Percentiles rank a stretch among this genome's conserved stretches.
phyloP scores from a whole-genome alignment of 2,797 vertebrate species.

The Varecia variegata region DNA sequence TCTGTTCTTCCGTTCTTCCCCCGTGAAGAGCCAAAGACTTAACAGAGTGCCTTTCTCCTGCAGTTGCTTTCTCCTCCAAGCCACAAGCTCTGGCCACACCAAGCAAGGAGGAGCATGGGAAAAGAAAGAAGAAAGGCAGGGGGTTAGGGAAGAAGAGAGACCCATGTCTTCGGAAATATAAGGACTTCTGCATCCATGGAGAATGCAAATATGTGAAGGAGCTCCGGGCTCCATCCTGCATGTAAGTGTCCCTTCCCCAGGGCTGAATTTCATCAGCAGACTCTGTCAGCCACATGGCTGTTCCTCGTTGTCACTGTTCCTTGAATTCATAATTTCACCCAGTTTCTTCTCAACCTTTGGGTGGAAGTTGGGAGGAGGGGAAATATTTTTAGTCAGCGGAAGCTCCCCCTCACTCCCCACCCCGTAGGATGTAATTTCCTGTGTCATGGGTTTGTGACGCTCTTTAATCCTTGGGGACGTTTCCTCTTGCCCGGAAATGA shows the following conservation, averaged over 20 bases:
- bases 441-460: conserved; percentile 63
- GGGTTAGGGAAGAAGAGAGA: conserved; percentile 96
- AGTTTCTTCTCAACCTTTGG: conserved; percentile 45
- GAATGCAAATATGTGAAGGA: conserved; percentile 92
- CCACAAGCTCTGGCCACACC: conserved; percentile 89
- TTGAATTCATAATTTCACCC: conserved; percentile 75
- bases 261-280: background rate
- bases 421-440: conserved; percentile 69
- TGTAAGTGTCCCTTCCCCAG: conserved; percentile 87
- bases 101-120: conserved; percentile 85
- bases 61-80: conserved; percentile 94
- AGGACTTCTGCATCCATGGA: conserved; percentile 96
- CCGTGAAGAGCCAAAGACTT: background rate
- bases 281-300: conserved; percentile 6
- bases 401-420: conserved; percentile 12
- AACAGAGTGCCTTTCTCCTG: background rate
- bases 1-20: background rate
- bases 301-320: conserved; percentile 73
- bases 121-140: conserved; percentile 90
- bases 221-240: conserved; percentile 89
- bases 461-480: conserved; percentile 57
- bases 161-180: conserved; percentile 94
- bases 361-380: conserved; percentile 77
- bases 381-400: conserved; percentile 82
- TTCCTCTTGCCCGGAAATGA: conserved; percentile 64